These are phyloP conservation scores for Plecturocebus donacophilus DNA, from an alignment of 2,113 vertebrate species.

Conservation along the genomic window DNA sequence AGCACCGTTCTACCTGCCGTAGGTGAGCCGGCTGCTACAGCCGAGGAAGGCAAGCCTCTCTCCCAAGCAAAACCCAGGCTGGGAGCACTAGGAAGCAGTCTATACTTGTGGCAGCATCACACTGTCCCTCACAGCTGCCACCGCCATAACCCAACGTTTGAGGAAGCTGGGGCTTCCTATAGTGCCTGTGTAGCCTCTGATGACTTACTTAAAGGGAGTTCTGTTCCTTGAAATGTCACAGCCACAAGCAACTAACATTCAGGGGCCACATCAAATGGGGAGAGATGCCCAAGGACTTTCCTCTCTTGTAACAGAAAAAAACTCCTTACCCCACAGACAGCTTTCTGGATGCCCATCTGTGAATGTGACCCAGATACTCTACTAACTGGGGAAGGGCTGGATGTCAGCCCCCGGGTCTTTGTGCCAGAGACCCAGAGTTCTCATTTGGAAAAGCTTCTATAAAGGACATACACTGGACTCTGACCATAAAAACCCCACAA, in stretches of 20 bases:
- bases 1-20: neutral
- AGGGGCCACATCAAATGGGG: neutral
- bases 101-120: neutral
- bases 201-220: neutral
- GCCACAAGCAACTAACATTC: neutral
- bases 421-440: neutral
- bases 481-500: neutral
- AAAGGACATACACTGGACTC: neutral
- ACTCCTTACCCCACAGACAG: rapidly evolving
- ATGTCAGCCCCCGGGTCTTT: neutral
- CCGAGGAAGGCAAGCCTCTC: neutral
- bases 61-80: neutral
- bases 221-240: neutral
- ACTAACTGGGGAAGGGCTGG: neutral
- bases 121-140: neutral
- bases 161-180: neutral
- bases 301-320: neutral
- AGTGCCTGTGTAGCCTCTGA: neutral
- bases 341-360: neutral
- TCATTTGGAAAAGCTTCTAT: neutral
- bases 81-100: neutral
- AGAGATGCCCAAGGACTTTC: neutral
- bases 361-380: neutral
- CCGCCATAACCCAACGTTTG: neutral
- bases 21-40: neutral